A percentile compares a stretch with the other conserved stretches of the same genome.
phyloP scores from a whole-genome alignment of 2,113 vertebrate species.

The Calypte anna region DNA sequence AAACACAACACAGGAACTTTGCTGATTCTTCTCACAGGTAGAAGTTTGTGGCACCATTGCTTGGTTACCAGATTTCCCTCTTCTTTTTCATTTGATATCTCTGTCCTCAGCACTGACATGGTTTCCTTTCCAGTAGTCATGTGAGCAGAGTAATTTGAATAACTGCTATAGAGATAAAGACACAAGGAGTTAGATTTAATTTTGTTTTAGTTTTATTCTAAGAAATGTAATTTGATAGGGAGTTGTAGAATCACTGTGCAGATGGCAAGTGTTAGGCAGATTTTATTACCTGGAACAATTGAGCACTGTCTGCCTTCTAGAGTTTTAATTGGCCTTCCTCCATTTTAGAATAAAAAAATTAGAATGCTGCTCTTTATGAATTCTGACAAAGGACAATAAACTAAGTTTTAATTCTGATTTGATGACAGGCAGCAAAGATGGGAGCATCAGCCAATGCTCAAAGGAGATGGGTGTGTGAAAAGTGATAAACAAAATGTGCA shows the following conservation, averaged over 20 bases:
- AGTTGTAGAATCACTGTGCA: not conserved
- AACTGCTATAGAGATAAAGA: not conserved
- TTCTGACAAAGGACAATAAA: not conserved
- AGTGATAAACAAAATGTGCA: not conserved
- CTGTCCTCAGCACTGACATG: not conserved
- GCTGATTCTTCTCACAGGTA: not conserved
- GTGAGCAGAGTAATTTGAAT: conserved; percentile 23
- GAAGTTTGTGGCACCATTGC: not conserved
- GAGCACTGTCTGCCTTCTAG: conserved; percentile 1
- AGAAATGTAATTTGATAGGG: conserved; percentile 30
- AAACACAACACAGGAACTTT: not conserved
- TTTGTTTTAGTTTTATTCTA: conserved; percentile 47
- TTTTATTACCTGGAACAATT: conserved; percentile 45
- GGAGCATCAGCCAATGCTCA: not conserved
- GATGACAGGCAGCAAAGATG: not conserved
- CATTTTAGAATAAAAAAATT: not conserved
- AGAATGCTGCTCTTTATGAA: not conserved
- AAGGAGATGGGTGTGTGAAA: accelerated
- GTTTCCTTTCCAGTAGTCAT: conserved; percentile 19
- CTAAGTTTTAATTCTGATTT: not conserved
- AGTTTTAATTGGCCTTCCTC: not conserved
- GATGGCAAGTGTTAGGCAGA: conserved; percentile 19
- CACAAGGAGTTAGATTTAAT: conserved; percentile 25
- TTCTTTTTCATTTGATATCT: not conserved
- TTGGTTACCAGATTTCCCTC: not conserved